Evolutionary conservation across 1,140 invertebrate genomes (phyloP).

Genomic region (Drosophila nannoptera): DNA sequence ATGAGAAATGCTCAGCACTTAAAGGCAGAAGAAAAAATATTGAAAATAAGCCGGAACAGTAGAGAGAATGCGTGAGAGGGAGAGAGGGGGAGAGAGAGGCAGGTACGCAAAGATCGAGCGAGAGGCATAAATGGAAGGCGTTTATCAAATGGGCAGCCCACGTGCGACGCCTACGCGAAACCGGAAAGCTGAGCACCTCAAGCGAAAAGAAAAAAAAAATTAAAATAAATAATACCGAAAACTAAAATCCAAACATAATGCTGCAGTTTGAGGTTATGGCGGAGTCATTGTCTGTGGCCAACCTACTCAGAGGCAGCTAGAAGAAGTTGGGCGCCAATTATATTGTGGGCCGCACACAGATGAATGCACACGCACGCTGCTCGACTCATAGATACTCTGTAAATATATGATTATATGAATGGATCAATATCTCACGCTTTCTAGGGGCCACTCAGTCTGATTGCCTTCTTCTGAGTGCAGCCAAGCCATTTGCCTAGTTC

Average conservation of each 20-base stretch:
- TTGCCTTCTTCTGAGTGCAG: background rate
- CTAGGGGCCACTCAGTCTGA: no score
- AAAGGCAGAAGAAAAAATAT: constrained; percentile 15
- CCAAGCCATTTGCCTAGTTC: background rate
- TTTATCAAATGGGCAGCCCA: constrained; percentile 53
- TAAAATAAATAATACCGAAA: constrained; percentile 15
- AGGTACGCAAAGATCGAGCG: no score
- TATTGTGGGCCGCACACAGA: constrained; percentile 49
- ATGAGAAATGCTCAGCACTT: constrained; percentile 33
- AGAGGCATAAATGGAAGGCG: no score
- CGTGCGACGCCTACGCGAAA: constrained; percentile 50
- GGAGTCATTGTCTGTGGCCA: constrained; percentile 40
- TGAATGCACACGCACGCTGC: background rate
- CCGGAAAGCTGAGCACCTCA: constrained; percentile 39
- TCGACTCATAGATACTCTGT: background rate
- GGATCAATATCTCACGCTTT: no score
- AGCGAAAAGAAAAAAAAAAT: constrained; percentile 26
- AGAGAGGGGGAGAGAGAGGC: constrained; percentile 1
- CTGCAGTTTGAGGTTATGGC: constrained; percentile 26
- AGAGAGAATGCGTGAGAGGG: background rate
- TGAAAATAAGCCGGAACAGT: constrained; percentile 12
- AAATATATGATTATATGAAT: no score
- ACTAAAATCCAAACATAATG: constrained; percentile 19
- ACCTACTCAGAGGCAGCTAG: constrained; percentile 37
- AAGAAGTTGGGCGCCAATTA: constrained; percentile 67